A percentile compares a stretch with the other conserved stretches of the same genome.
phyloP scores from a whole-genome alignment of 37 sponge, comb jelly and placozoan species.

The Sycon ciliatum region DNA sequence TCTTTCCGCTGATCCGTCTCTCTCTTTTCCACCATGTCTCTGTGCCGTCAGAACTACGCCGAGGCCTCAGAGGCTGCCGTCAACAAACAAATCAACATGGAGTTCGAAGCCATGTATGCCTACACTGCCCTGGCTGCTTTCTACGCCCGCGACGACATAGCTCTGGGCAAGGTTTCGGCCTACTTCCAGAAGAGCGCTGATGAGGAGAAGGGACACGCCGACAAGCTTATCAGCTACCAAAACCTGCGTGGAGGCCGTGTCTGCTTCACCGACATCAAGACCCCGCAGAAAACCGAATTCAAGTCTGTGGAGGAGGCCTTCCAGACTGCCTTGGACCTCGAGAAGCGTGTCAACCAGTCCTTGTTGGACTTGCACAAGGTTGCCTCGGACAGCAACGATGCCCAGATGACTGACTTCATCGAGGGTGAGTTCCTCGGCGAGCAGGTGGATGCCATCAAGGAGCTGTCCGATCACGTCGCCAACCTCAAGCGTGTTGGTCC shows the following conservation, averaged over 20 bases:
- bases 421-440: constrained; percentile 57
- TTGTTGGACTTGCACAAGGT: constrained; percentile 69
- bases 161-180: constrained; percentile 46
- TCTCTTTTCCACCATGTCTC: too few relatives aligned
- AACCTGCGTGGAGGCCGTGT: constrained; percentile 62
- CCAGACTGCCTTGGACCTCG: constrained; percentile 58
- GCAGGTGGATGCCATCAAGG: constrained; percentile 79
- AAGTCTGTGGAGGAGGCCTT: constrained; percentile 60
- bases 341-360: constrained; percentile 68
- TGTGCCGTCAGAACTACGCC: too few relatives aligned
- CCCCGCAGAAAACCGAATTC: constrained; percentile 70
- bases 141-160: constrained; percentile 71
- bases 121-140: constrained; percentile 47
- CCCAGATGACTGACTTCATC: constrained; percentile 61
- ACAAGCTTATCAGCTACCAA: constrained; percentile 74
- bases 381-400: constrained; percentile 48
- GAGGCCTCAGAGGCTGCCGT: too few relatives aligned
- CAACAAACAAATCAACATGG: too few relatives aligned
- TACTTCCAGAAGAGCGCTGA: constrained; percentile 64
- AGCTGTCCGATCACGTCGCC: constrained; percentile 61
- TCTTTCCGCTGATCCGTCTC: too few relatives aligned
- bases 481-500: constrained; percentile 60
- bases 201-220: constrained; percentile 73
- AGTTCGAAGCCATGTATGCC: too few relatives aligned
- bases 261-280: constrained; percentile 54